These are phyloP conservation scores for Lasiommata megera DNA, from an alignment of 2,888 invertebrate genomes.

Conservation along the genomic window DNA sequence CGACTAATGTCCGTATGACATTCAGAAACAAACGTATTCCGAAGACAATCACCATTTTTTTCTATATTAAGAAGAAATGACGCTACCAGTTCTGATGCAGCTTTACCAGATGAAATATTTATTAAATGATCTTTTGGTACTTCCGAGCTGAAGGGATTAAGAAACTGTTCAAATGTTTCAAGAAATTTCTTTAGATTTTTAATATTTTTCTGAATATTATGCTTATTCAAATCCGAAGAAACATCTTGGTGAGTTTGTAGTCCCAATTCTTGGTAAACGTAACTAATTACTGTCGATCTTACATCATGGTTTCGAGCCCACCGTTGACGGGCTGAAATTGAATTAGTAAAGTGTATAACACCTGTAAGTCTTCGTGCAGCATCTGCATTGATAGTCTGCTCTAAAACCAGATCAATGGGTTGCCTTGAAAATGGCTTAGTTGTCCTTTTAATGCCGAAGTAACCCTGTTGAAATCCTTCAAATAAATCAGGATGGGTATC, in stretches of 20 bases:
- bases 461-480: constrained; percentile 2
- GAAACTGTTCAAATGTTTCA: constrained; percentile 26
- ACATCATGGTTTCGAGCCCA: constrained; percentile 35
- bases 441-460: constrained; percentile 34
- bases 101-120: constrained; percentile 35
- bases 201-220: constrained; percentile 29
- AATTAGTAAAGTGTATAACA: constrained; percentile 31
- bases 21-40: constrained; percentile 20
- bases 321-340: constrained; percentile 34
- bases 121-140: constrained; percentile 29
- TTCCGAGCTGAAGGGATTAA: constrained; percentile 31
- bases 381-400: constrained; percentile 49
- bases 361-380: constrained; percentile 42
- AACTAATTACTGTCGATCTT: constrained; percentile 33
- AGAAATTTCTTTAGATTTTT: constrained; percentile 28
- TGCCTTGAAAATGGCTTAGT: constrained; percentile 34
- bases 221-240: constrained; percentile 24
- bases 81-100: constrained; percentile 25
- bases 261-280: constrained; percentile 12
- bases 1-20: constrained; percentile 13
- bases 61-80: constrained; percentile 27
- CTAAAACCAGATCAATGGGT: constrained; percentile 37
- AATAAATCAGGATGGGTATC: constrained; percentile 33
- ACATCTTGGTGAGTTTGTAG: constrained; percentile 23
- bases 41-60: constrained; percentile 11